Percentiles rank a stretch among this genome's conserved stretches.
Evolutionary conservation across 2,888 invertebrate genomes (phyloP).

Genomic region (Smittia sp.): DNA sequence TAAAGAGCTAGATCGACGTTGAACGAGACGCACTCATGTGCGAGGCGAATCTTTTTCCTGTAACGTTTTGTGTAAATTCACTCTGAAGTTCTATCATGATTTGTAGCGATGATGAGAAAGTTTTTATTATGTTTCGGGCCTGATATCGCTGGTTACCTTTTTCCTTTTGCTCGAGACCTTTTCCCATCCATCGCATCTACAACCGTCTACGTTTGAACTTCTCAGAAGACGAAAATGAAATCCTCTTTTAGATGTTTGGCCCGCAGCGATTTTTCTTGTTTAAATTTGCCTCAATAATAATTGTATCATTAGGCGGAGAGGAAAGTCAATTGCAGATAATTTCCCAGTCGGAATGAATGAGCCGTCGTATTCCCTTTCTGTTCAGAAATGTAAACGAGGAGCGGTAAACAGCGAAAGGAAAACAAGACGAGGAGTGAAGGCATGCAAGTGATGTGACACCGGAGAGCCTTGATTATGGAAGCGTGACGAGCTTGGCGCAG

Average conservation of each 20-base stretch:
- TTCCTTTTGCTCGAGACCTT: background rate
- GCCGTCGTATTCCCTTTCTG: background rate
- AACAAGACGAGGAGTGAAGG: too few species aligned
- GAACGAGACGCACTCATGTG: too few species aligned
- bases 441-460: too few species aligned
- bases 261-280: conserved; percentile 2
- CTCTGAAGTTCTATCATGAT: background rate
- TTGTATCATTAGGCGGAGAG: background rate
- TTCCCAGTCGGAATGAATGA: background rate
- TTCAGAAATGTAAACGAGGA: too few species aligned
- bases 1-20: too few species aligned
- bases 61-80: too few species aligned
- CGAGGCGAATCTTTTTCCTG: too few species aligned
- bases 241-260: background rate
- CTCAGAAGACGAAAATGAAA: background rate
- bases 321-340: background rate
- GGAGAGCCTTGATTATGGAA: too few species aligned
- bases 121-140: background rate
- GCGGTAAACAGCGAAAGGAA: too few species aligned
- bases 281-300: background rate
- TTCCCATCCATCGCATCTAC: background rate
- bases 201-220: background rate
- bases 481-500: too few species aligned
- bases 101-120: background rate
- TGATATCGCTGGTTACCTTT: background rate